Base-by-base conservation (phyloP, 1,140 invertebrate genomes). In the Pinna nobilis region DNA sequence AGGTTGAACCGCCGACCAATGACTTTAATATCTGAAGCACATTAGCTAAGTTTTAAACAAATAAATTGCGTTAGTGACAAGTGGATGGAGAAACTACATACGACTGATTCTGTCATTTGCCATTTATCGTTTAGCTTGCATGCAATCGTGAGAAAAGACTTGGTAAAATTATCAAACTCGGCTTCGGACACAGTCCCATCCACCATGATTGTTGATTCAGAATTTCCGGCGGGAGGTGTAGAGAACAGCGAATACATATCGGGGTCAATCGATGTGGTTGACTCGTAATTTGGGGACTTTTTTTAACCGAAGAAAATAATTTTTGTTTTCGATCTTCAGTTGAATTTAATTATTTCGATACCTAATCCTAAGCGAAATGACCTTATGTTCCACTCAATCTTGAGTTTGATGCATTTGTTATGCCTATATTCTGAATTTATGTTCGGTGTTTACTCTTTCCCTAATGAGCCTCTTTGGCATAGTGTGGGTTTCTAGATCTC, bases 141-240 rank as follows among this genome's bases (percentile, higher is more conserved):
- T 23, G 80, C 79, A 32, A 78, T 47, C 51, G 63, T 60, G 11
- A 80, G 55, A 49, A 83, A 77, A 57, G 69, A 69, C 51, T 75
- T 50, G 25, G 53, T 74, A 37, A 70, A 76, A 50, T 65, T 51
- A 23, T 33, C 44, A 66, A 82, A 85, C 70, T 85, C 80, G 32
- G 69, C 69, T 20, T 49, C 55, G 66, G 79, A 80, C 77, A 83
- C 83, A 76, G 77, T 83, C 81, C 80, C 78, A 78, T 78, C 82
- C 75, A 77, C 77, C 79, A 79, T 83, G 74, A 77, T 74, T 47
- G 47, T 23, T 73, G 59, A 33, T 35, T 72, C 23, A n/a, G n/a
- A n/a, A n/a, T 35, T 18, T 65, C 57, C 65, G 76, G 73, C 67
- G 53, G 78, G 74, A 76, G 75, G 73, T 61, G 69, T 53, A 72